Evolutionary conservation across 2,113 vertebrate genomes (phyloP), one percentile per base, ranked within the genome.

Genomic region (Megalops atlanticus): DNA sequence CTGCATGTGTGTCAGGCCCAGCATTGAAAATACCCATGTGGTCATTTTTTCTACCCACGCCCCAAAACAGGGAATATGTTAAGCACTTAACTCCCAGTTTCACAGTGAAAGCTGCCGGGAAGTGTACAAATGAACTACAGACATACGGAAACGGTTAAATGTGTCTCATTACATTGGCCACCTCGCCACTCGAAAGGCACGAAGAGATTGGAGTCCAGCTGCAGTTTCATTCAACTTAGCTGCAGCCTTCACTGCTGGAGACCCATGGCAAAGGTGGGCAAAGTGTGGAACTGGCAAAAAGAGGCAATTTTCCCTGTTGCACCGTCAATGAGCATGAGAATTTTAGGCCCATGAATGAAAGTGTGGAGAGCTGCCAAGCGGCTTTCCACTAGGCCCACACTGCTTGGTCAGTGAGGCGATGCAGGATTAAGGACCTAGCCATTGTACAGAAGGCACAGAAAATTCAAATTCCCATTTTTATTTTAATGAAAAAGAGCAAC

Each of bases 261-360:
- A 45, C 43, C n/a, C n/a, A 45, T 10, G 43, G 14, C 7, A 14
- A 45, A 14, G 43, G 43, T 0, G 14, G 43, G 43, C 43, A 58
- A 58, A 58, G 15, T 6, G 15, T 58, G 54, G 54, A 58, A 58
- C 54, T n/a, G 16, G 54, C 21, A n/a, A 24, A 24, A 58, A n/a
- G 21, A n/a, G 21, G 21, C 54, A 58, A n/a, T 24, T 58, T 90
- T 92, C 88, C 92, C 90, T 91, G 93, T 92, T 85, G 33, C 35
- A 35, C 27, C 8, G 11, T 36, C 74, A 49, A 31, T 54, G 33
- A 35, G 33, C 45, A 38, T 47, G 52, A 58, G 76, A 39, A 54
- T 54, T 7, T 38, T 54, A 41, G 76, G 38, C 45, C 45, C 47
- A 54, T 74, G 36, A 74, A 36, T 1, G 35, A 74, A 36, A 36